Evolutionary conservation across 2,797 vertebrate genomes (phyloP).

Genomic region (Tragelaphus eurycerus): DNA sequence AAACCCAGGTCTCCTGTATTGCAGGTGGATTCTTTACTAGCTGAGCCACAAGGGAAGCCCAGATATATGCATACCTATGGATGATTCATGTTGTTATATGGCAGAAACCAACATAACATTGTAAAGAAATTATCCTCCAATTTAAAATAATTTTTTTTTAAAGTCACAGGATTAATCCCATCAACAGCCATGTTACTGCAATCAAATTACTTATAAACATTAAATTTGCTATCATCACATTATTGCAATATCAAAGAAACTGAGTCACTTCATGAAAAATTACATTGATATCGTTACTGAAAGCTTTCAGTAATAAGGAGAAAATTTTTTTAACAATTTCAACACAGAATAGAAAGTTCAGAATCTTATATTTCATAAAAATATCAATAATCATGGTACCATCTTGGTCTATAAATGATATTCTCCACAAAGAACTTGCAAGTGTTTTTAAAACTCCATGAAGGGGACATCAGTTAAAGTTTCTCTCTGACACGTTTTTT

Average conservation of each 20-base stretch:
- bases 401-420: background rate
- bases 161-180: background rate
- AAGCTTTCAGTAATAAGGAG: background rate
- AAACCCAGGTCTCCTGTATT: too few species aligned
- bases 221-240: conserved; percentile 26
- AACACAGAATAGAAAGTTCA: conserved; percentile 35
- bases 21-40: too few species aligned
- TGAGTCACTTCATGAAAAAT: conserved; percentile 56
- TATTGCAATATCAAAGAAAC: conserved; percentile 43
- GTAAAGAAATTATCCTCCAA: background rate
- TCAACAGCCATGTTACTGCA: conserved; percentile 2
- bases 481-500: conserved; percentile 42
- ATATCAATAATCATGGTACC: background rate
- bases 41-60: background rate
- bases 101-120: background rate
- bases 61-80: background rate
- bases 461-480: conserved; percentile 45
- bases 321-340: conserved; percentile 22
- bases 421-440: conserved; percentile 33
- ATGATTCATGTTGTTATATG: background rate
- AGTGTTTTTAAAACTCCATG: conserved; percentile 59
- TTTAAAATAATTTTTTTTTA: background rate
- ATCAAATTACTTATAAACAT: conserved; percentile 16
- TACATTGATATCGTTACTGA: conserved; percentile 26
- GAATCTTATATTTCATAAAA: conserved; percentile 11